Percentiles rank a stretch among this genome's conserved stretches.
Conservation (phyloP, 2,797 vertebrate genomes). For the Hyperoplus immaculatus region DNA sequence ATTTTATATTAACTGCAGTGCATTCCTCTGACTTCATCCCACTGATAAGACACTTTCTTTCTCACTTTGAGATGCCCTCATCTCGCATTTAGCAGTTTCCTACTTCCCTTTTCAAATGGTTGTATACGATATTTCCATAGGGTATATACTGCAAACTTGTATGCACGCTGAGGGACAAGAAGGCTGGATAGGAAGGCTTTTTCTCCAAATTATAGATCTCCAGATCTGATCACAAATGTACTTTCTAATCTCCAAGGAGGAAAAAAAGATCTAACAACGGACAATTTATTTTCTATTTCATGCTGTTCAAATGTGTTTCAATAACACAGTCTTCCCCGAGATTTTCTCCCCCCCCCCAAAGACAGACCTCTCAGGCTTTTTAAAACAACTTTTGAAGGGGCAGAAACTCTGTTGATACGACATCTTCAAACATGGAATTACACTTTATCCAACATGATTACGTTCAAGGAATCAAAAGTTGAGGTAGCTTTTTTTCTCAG, state of each 20-base stretch:
- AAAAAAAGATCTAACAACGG: constrained; percentile 1
- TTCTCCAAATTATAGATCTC: constrained; percentile 39
- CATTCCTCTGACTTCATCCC: constrained; percentile 60
- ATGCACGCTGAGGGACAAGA: constrained; percentile 41
- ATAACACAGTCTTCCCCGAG: constrained; percentile 1
- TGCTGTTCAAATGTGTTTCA: constrained; percentile 28
- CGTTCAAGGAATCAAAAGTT: constrained; percentile 24
- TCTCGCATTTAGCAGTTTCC: constrained; percentile 55
- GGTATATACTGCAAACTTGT: constrained; percentile 35
- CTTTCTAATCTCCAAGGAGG: constrained; percentile 31
- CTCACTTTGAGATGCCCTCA: constrained; percentile 65
- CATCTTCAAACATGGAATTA: constrained; percentile 41
- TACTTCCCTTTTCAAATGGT: constrained; percentile 57
- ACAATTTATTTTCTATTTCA: constrained; percentile 31
- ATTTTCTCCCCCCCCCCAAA: too few relatives aligned
- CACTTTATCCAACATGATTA: constrained; percentile 23
- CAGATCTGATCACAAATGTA: constrained; percentile 48
- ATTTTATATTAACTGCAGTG: constrained; percentile 60
- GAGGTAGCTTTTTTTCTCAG: neutral
- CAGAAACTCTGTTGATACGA: constrained; percentile 7
- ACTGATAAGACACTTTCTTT: constrained; percentile 68
- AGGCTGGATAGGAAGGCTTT: constrained; percentile 32
- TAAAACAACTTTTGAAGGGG: constrained; percentile 27
- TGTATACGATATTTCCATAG: constrained; percentile 54
- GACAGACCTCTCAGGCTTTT: constrained; percentile 21